Conservation (phyloP, 1,140 invertebrate genomes). For the Arion vulgaris region DNA sequence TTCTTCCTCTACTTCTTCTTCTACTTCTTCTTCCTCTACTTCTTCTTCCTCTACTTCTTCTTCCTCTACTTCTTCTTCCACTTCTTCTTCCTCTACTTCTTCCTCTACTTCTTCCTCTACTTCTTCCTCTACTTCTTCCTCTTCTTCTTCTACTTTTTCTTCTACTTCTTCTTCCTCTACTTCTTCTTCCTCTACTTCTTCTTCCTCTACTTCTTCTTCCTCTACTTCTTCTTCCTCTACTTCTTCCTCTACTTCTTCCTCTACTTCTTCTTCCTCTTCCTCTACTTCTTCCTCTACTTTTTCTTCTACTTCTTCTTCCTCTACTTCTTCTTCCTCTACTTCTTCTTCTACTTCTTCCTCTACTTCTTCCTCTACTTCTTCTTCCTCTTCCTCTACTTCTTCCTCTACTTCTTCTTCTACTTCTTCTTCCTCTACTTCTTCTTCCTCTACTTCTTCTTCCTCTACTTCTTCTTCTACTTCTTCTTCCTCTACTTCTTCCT, state of each 20-base stretch:
- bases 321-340: neutral
- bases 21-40: too few relatives aligned
- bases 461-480: neutral
- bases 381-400: too few relatives aligned
- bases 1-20: too few relatives aligned
- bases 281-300: too few relatives aligned
- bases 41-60: neutral
- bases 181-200: neutral
- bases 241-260: too few relatives aligned
- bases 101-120: too few relatives aligned
- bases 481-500: too few relatives aligned
- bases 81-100: neutral
- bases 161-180: too few relatives aligned
- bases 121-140: too few relatives aligned
- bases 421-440: neutral
- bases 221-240: neutral
- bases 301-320: too few relatives aligned
- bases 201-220: neutral
- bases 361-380: too few relatives aligned
- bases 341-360: neutral
- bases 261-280: neutral
- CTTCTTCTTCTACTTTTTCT: too few relatives aligned
- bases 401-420: neutral
- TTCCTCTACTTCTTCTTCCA: slow-evolving; percentile 5
- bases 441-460: neutral